Conservation (phyloP, 2,113 vertebrate genomes). For the Cichladusa arquata region DNA sequence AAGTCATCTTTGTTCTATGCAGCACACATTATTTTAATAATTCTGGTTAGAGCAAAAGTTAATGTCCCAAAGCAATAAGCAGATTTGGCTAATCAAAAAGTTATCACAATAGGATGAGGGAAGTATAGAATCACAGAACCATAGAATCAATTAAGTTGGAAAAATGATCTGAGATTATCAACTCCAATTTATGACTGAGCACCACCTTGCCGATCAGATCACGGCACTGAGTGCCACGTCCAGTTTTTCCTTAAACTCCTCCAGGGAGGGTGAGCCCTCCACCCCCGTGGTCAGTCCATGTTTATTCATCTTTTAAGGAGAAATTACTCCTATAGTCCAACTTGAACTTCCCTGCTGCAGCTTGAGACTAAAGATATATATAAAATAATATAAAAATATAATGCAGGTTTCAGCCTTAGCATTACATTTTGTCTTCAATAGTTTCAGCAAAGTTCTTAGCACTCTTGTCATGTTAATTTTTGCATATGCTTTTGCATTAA, state of each 20-base stretch:
- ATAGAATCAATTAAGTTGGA: neutral
- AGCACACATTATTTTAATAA: neutral
- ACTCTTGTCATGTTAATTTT: neutral
- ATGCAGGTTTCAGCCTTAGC: neutral
- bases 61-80: neutral
- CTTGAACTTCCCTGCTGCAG: neutral
- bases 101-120: neutral
- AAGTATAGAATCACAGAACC: neutral
- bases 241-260: neutral
- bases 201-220: neutral
- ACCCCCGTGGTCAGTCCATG: too few relatives aligned
- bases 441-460: neutral
- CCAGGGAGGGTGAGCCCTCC: neutral
- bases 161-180: neutral
- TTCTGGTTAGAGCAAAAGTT: neutral
- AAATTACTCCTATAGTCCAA: neutral
- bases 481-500: neutral
- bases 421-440: neutral
- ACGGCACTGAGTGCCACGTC: rapidly evolving
- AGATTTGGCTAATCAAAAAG: neutral
- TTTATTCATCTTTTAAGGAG: neutral
- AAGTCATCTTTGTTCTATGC: neutral
- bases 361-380: neutral
- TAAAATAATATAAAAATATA: neutral
- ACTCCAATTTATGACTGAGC: neutral